These are phyloP conservation scores for Bombyx huttoni DNA, from an alignment of 2,888 invertebrate genomes.

Conservation along the genomic window DNA sequence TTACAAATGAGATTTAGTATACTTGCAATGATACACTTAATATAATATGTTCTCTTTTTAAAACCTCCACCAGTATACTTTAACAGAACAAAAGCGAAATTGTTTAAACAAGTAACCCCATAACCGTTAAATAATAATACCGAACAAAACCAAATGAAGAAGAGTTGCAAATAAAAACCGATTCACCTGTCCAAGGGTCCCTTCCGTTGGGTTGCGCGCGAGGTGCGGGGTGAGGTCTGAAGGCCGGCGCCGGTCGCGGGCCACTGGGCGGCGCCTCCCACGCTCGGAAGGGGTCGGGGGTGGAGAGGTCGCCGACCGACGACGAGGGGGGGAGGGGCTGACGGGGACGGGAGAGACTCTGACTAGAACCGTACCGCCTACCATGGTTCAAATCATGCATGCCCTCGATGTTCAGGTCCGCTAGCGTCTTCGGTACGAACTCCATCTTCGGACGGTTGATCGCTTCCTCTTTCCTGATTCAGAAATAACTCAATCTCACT, in stretches of 20 bases:
- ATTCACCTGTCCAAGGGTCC: constrained; percentile 75
- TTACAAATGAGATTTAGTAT: too few relatives aligned
- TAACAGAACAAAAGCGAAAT: too few relatives aligned
- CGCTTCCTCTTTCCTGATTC: constrained; percentile 88
- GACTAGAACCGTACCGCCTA: constrained; percentile 72
- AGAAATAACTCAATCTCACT: too few relatives aligned
- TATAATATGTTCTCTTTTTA: too few relatives aligned
- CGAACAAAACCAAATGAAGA: constrained; percentile 34
- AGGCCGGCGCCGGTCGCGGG: constrained; percentile 20
- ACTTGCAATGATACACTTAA: too few relatives aligned
- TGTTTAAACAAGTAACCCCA: too few relatives aligned
- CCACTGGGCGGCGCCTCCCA: constrained; percentile 40
- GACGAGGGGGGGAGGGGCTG: constrained; percentile 43
- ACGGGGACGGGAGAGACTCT: constrained; percentile 51
- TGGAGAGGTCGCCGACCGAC: constrained; percentile 52
- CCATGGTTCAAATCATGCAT: constrained; percentile 79
- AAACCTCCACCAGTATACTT: too few relatives aligned
- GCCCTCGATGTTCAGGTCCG: constrained; percentile 88
- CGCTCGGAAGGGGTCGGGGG: constrained; percentile 46
- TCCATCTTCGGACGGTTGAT: constrained; percentile 90
- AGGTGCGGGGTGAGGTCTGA: constrained; percentile 52
- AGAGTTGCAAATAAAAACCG: constrained; percentile 63
- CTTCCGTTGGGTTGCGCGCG: constrained; percentile 58
- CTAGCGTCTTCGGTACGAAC: constrained; percentile 91
- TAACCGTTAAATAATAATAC: constrained; percentile 11